Conservation (phyloP, 2,113 vertebrate species). For the Macrotus californicus region DNA sequence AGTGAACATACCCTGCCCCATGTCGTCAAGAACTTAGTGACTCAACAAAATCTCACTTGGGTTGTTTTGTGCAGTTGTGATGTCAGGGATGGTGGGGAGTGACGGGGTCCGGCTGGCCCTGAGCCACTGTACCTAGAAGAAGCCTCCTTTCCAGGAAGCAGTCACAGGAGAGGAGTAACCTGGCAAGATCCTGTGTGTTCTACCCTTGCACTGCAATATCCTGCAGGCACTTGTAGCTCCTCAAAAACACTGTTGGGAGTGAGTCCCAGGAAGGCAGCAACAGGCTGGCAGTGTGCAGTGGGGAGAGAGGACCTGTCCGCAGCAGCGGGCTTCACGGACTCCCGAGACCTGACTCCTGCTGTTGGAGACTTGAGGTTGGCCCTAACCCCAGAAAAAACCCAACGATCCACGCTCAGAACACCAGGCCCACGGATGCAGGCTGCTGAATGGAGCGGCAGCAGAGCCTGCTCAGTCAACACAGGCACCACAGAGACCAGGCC, state of each 20-base stretch:
- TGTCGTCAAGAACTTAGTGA: neutral
- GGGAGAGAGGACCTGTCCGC: neutral
- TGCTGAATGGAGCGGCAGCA: neutral
- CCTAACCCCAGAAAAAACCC: neutral
- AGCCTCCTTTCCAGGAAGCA: neutral
- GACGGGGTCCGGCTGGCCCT: fast-evolving
- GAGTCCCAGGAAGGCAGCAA: neutral
- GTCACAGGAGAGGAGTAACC: neutral
- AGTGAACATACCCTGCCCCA: neutral
- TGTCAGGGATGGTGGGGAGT: neutral
- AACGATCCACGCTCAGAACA: neutral
- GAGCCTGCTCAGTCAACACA: fast-evolving
- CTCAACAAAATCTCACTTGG: neutral
- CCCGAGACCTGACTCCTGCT: fast-evolving
- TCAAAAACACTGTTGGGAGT: fast-evolving
- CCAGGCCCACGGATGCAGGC: neutral
- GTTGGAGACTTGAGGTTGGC: neutral
- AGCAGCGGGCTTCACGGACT: fast-evolving
- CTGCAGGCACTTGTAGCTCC: neutral
- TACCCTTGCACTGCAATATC: neutral
- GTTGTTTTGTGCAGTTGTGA: neutral
- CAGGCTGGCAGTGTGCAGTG: neutral
- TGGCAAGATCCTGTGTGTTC: neutral
- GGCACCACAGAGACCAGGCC: neutral
- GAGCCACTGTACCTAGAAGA: neutral